Percentiles rank a stretch among this genome's conserved stretches.
phyloP scores from a whole-genome alignment of 2,888 invertebrate species.

The Teleiodes luculella region DNA sequence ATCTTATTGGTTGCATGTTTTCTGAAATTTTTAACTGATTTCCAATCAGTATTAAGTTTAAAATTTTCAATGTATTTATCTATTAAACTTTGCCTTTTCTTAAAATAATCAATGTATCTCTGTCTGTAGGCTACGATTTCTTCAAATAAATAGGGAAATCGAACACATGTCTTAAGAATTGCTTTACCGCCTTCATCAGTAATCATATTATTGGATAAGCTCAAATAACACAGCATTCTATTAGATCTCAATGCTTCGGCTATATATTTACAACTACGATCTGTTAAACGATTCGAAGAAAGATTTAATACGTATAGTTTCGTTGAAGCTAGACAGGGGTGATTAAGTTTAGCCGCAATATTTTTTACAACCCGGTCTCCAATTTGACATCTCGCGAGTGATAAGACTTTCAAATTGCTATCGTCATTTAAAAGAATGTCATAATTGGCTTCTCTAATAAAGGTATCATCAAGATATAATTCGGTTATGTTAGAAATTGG shows the following conservation, averaged over 20 bases:
- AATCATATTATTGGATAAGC: neutral
- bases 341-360: neutral
- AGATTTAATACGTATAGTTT: slow-evolving; percentile 36
- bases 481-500: neutral
- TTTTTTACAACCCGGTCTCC: neutral
- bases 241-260: neutral
- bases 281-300: slow-evolving; percentile 46
- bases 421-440: neutral
- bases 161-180: neutral
- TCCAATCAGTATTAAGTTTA: neutral
- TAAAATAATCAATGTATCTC: neutral
- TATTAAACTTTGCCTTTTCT: neutral
- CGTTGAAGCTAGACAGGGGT: neutral
- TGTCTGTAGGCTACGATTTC: neutral
- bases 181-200: neutral
- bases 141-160: neutral
- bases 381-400: neutral
- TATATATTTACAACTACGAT: slow-evolving; percentile 36
- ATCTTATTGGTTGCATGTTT: neutral
- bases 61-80: neutral
- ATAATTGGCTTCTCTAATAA: slow-evolving; percentile 38
- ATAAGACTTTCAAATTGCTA: neutral
- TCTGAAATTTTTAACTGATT: neutral
- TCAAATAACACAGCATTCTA: neutral
- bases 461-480: slow-evolving; percentile 18